These are phyloP conservation scores for Aphelinus certus DNA, from an alignment of 1,140 invertebrate species.

Conservation along the genomic window DNA sequence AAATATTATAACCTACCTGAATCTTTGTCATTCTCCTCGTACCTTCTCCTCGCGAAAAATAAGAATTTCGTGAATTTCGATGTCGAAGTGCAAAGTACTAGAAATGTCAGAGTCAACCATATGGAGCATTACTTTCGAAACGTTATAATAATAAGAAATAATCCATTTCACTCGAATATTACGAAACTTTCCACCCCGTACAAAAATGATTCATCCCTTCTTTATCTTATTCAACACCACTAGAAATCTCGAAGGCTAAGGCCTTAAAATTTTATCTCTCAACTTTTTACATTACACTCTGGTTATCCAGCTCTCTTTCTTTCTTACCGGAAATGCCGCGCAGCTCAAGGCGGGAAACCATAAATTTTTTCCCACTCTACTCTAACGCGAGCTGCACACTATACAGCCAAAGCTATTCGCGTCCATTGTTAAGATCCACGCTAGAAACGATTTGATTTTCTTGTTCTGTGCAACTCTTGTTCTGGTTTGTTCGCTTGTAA, in stretches of 20 bases:
- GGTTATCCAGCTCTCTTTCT: background rate
- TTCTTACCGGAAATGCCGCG: slow-evolving; percentile 25
- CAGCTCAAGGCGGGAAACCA: slow-evolving; percentile 32
- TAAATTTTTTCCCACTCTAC: slow-evolving; percentile 24
- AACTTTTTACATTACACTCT: slow-evolving; percentile 37
- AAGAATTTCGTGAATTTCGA: no score
- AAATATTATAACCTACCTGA: no score
- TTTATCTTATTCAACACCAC: slow-evolving; percentile 26
- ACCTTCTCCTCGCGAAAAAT: no score
- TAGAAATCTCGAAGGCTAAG: background rate
- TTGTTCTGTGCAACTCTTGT: no score
- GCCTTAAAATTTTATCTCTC: slow-evolving; percentile 36
- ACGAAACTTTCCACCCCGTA: background rate
- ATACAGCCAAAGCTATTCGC: no score
- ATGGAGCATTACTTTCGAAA: no score
- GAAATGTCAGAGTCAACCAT: no score
- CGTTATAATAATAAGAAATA: slow-evolving; percentile 16
- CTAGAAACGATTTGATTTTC: no score
- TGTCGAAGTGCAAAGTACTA: no score
- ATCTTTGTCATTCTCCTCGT: no score
- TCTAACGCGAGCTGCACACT: background rate
- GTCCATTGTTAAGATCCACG: slow-evolving; percentile 1
- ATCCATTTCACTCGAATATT: background rate
- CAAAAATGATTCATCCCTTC: slow-evolving; percentile 31
- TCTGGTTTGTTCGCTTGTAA: no score